Conservation (phyloP, 2,888 invertebrate genomes). For the Alviniconcha strummeri region DNA sequence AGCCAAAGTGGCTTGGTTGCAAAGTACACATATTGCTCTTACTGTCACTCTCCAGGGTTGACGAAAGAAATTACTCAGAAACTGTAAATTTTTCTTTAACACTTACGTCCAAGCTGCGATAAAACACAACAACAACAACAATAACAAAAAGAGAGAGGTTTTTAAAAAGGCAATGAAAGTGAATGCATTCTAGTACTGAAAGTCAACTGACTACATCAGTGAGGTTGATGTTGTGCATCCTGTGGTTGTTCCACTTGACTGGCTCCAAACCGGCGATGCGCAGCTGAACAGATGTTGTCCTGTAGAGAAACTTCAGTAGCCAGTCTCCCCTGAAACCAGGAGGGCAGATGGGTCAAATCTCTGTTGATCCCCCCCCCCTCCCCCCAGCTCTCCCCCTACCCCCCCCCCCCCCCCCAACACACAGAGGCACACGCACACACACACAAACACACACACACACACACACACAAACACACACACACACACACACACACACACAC, state of each 20-base stretch:
- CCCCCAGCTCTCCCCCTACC: too few species aligned
- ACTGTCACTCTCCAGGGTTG: too few species aligned
- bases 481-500: too few species aligned
- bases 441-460: too few species aligned
- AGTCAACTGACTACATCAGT: constrained; percentile 76
- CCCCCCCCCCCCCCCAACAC: too few species aligned
- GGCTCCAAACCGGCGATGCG: constrained; percentile 80
- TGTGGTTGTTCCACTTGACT: constrained; percentile 75
- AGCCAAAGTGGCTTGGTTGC: too few species aligned
- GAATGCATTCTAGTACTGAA: neutral
- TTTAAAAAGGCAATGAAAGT: neutral
- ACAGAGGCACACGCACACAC: too few species aligned
- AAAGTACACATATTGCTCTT: too few species aligned
- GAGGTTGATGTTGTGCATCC: constrained; percentile 79
- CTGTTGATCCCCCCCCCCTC: too few species aligned
- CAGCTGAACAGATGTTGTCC: constrained; percentile 79
- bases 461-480: too few species aligned
- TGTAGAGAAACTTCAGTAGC: constrained; percentile 80
- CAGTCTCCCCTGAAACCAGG: constrained; percentile 77
- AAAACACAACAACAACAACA: neutral
- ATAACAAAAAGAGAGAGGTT: neutral
- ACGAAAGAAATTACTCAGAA: too few species aligned
- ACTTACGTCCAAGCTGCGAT: neutral
- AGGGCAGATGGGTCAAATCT: neutral
- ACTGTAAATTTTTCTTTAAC: neutral